A percentile compares a stretch with the other conserved stretches of the same genome.
phyloP scores from a whole-genome alignment of 2,797 vertebrate genomes.

The Pempheris klunzingeri region DNA sequence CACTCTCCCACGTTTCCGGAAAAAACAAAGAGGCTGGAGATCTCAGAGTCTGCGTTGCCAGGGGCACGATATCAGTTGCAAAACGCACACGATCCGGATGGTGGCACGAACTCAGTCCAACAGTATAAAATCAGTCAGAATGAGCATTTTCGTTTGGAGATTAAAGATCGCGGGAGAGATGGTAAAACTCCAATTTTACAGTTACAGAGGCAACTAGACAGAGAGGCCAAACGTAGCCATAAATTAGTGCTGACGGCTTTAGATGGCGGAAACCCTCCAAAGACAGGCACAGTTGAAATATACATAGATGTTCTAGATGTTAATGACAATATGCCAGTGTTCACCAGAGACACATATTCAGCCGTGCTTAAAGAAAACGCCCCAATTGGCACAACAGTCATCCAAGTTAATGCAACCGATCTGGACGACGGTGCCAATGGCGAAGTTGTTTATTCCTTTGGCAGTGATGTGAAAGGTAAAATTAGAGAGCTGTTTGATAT shows the following conservation, averaged over 20 bases:
- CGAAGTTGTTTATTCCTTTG: slow-evolving; percentile 65
- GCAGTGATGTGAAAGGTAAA: slow-evolving; percentile 47
- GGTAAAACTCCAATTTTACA: slow-evolving; percentile 73
- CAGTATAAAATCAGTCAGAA: slow-evolving; percentile 82
- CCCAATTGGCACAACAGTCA: slow-evolving; percentile 71
- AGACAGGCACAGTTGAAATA: slow-evolving; percentile 73
- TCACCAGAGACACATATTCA: slow-evolving; percentile 73
- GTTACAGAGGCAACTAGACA: slow-evolving; percentile 76
- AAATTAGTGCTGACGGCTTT: slow-evolving; percentile 71
- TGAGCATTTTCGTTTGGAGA: slow-evolving; percentile 72
- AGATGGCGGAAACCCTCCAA: slow-evolving; percentile 81
- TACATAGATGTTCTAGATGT: slow-evolving; percentile 81
- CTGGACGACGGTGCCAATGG: slow-evolving; percentile 70
- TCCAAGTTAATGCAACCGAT: slow-evolving; percentile 82
- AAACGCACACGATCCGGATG: slow-evolving; percentile 81
- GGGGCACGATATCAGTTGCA: slow-evolving; percentile 80
- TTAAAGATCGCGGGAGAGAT: slow-evolving; percentile 71
- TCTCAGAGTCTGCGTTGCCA: slow-evolving; percentile 77
- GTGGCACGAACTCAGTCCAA: slow-evolving; percentile 76
- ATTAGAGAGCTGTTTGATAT: slow-evolving; percentile 73
- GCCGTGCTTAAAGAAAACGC: slow-evolving; percentile 77
- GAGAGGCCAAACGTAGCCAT: slow-evolving; percentile 64
- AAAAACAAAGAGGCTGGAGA: slow-evolving; percentile 76
- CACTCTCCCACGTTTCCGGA: slow-evolving; percentile 83
- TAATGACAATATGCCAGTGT: slow-evolving; percentile 85